phyloP scores from a whole-genome alignment of 2,113 vertebrate genomes.

The Pao palembangensis region DNA sequence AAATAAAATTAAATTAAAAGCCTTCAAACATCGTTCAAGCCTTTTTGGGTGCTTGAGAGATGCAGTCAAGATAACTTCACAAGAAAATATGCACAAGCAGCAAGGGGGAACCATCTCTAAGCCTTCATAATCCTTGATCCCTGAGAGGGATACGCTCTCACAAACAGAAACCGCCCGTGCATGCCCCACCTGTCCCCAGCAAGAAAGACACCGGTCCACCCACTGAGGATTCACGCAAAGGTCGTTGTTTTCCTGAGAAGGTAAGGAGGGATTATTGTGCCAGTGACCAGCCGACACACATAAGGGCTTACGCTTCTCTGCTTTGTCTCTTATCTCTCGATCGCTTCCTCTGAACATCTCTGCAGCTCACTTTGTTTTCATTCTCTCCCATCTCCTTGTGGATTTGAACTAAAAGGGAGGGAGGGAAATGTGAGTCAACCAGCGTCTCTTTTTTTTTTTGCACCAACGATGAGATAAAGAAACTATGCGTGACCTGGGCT shows the following conservation, averaged over 20 bases:
- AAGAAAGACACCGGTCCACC: constrained; percentile 25
- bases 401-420: constrained; percentile 27
- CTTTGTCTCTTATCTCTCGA: constrained; percentile 33
- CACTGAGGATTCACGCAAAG: constrained; percentile 35
- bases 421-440: constrained; percentile 15
- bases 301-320: constrained; percentile 24
- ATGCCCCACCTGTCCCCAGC: constrained; percentile 15
- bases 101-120: constrained; percentile 34
- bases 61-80: constrained; percentile 8
- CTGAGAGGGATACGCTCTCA: constrained; percentile 20
- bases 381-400: constrained; percentile 43
- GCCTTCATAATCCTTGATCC: constrained; percentile 50
- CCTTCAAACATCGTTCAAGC: no score
- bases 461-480: constrained; percentile 29
- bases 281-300: constrained; percentile 35
- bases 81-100: constrained; percentile 22
- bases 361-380: constrained; percentile 23
- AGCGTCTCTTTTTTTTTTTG: constrained; percentile 24
- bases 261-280: constrained; percentile 54
- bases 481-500: constrained; percentile 33
- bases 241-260: constrained; percentile 42
- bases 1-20: no score
- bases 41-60: no score
- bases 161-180: constrained; percentile 2
- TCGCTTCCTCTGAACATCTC: constrained; percentile 27